Base-by-base conservation (phyloP, 2,797 vertebrate species). In the Diplodus sargus region DNA sequence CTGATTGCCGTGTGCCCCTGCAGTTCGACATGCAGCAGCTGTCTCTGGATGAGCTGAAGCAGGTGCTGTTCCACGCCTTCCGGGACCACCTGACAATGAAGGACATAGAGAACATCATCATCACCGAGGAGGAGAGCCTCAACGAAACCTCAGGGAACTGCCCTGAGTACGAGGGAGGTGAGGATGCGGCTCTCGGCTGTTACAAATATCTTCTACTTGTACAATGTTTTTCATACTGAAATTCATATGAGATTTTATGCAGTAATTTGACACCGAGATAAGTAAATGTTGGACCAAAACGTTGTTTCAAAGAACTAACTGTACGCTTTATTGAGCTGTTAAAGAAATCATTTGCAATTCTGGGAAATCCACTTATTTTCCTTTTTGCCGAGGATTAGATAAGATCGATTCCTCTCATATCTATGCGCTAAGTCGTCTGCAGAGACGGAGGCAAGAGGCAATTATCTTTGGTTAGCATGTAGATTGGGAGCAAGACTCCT, bases 11-110 rank as follows among this genome's bases (percentile, higher is more conserved):
- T 88, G 80, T 85, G 80, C 39, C 85, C 90, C 87, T 89, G 42
- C 96, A 99, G 98, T 99, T 99, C 18, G 98, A 99, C 95, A 99
- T 99, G 97, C 98, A 99, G 91, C 96, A 97, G 93, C 96, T 99
- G 95, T 99, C 98, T 2, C 92, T 99, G 95, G 98, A 99, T 66
- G 98, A 99, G 93, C 93, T 99, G 92, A 99, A 99, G 94, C 98
- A 99, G 92, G 97, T 99, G 90, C 95, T 99, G 78, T 99, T 99
- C 91, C 97, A 99, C 0, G 98, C 98, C 91, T 99, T 99, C 94
- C 96, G 95, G 62, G 98, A 99, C 91, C 98, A 99, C 89, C 91
- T 99, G 84, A 99, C 98, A 0, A 99, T 99, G 98, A 99, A 99
- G 95, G 98, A 99, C 96, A 99, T 99, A 0, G 98, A 99, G 93